phyloP scores from a whole-genome alignment of 92 coral and sea anemone genomes.

The Pocillopora grandis region DNA sequence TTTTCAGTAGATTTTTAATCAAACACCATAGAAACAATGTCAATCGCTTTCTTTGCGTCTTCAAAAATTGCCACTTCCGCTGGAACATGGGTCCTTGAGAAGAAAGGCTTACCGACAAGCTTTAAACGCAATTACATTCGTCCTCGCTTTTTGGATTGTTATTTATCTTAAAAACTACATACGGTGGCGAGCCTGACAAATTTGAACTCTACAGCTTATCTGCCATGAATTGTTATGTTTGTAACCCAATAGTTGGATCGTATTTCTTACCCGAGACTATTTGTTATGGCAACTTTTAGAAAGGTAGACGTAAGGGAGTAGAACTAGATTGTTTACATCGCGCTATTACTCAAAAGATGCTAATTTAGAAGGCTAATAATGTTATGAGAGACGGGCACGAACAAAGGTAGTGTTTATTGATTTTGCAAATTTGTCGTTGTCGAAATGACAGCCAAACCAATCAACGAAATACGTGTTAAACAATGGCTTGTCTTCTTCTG shows the following conservation, averaged over 20 bases:
- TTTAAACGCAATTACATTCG: constrained; percentile 61
- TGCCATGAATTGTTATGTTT: constrained; percentile 84
- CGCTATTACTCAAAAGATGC: constrained; percentile 86
- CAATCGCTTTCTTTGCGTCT: constrained; percentile 87
- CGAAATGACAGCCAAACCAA: constrained; percentile 69
- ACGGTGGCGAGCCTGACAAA: constrained; percentile 57
- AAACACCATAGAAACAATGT: constrained; percentile 92
- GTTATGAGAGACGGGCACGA: constrained; percentile 73
- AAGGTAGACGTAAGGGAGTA: constrained; percentile 48
- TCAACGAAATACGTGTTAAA: constrained; percentile 62
- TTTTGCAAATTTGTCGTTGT: constrained; percentile 60
- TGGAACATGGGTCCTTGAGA: constrained; percentile 73
- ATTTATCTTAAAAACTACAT: constrained; percentile 59
- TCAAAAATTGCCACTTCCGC: constrained; percentile 82
- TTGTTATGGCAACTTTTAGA: constrained; percentile 56
- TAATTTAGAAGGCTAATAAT: constrained; percentile 85
- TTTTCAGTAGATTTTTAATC: constrained; percentile 91
- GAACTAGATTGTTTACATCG: constrained; percentile 63
- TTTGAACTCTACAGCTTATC: constrained; percentile 38
- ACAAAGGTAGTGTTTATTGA: constrained; percentile 73
- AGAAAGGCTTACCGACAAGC: constrained; percentile 67
- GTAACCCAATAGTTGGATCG: constrained; percentile 75
- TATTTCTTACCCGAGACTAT: constrained; percentile 75
- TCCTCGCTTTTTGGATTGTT: constrained; percentile 51
- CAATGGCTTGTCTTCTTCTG: constrained; percentile 39